These are phyloP conservation scores for Hipparchia semele DNA, from an alignment of 2,888 invertebrate species.

Conservation along the genomic window DNA sequence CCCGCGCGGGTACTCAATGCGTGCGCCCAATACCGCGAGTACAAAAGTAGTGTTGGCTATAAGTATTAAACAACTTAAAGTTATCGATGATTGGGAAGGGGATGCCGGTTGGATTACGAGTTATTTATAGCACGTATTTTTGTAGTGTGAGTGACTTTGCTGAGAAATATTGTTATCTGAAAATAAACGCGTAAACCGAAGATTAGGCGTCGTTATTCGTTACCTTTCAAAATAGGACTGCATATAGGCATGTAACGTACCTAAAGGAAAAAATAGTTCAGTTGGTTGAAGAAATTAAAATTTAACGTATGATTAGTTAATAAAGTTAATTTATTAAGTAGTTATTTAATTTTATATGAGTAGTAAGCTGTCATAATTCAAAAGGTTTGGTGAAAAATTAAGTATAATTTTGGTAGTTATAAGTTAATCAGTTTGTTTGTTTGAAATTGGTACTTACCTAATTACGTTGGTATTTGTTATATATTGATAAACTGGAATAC, in stretches of 20 bases:
- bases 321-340: not conserved
- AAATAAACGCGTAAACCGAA: not conserved
- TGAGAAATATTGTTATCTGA: not conserved
- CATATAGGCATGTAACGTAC: too few relatives aligned
- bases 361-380: not conserved
- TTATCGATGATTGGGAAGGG: constrained; percentile 25
- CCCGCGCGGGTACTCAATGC: constrained; percentile 31
- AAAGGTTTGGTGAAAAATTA: not conserved
- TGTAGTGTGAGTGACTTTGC: constrained; percentile 11
- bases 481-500: too few relatives aligned
- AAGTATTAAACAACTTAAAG: constrained; percentile 16
- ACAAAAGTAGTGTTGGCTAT: constrained; percentile 32
- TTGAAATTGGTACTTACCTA: too few relatives aligned
- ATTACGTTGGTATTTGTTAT: too few relatives aligned
- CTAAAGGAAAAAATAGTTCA: too few relatives aligned
- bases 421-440: too few relatives aligned
- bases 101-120: not conserved
- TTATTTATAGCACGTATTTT: constrained; percentile 6
- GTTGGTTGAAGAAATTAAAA: too few relatives aligned
- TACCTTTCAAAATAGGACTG: too few relatives aligned
- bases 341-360: too few relatives aligned
- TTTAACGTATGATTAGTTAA: too few relatives aligned
- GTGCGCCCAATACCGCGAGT: constrained; percentile 32
- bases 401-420: not conserved
- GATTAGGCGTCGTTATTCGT: not conserved